A percentile compares a stretch with the other conserved stretches of the same genome.
phyloP scores from a whole-genome alignment of 1,140 invertebrate species.

The Choristoneura fumiferana region DNA sequence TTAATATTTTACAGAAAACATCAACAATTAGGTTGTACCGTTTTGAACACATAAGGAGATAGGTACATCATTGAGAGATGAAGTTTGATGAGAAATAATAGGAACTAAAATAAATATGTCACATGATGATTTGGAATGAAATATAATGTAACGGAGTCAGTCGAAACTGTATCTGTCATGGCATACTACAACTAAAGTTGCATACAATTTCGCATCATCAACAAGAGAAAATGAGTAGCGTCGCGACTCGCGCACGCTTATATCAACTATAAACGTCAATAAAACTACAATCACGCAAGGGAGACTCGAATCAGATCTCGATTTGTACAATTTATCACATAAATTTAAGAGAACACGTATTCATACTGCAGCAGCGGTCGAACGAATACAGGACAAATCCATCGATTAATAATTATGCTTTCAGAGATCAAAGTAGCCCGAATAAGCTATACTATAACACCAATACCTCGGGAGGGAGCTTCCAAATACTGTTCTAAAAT shows the following conservation, averaged over 20 bases:
- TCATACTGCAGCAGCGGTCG: conserved; percentile 41
- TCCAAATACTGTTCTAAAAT: conserved; percentile 17
- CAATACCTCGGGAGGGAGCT: conserved; percentile 10
- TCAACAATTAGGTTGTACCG: conserved; percentile 19
- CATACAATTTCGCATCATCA: background rate
- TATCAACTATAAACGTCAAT: conserved; percentile 50
- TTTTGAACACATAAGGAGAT: conserved; percentile 8
- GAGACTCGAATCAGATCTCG: conserved; percentile 60
- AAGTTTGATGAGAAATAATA: conserved; percentile 5
- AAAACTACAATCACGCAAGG: conserved; percentile 53
- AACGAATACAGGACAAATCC: too few relatives aligned
- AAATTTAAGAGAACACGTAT: conserved; percentile 58
- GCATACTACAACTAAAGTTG: conserved; percentile 8
- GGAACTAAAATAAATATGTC: too few relatives aligned
- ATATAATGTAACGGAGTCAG: background rate
- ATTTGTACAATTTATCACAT: conserved; percentile 73
- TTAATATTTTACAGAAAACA: conserved; percentile 12
- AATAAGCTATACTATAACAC: too few relatives aligned
- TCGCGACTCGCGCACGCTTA: background rate
- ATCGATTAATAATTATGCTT: conserved; percentile 27
- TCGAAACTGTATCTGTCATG: too few relatives aligned
- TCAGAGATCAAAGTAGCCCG: conserved; percentile 27
- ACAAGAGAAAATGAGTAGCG: background rate
- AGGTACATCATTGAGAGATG: background rate
- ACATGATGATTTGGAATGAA: background rate